A percentile compares a stretch with the other conserved stretches of the same genome.
Evolutionary conservation across 2,888 invertebrate species (phyloP).

Genomic region (Globia sparganii): DNA sequence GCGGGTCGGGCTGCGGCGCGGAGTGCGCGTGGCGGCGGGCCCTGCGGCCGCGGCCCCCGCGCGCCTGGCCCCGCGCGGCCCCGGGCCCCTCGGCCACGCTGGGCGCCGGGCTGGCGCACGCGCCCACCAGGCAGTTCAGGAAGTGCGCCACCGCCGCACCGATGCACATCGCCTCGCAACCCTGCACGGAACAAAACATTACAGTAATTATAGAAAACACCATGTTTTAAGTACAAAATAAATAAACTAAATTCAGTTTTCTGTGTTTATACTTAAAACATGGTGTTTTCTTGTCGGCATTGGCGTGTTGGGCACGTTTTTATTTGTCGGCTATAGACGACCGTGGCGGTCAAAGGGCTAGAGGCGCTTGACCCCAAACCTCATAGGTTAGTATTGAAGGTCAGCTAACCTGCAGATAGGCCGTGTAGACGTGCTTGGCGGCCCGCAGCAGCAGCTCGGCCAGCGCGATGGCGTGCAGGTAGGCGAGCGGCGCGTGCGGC

Average conservation of each 20-base stretch:
- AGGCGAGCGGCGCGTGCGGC: constrained; percentile 95
- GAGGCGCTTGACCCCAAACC: no score
- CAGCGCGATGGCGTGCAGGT: constrained; percentile 96
- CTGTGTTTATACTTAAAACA: no score
- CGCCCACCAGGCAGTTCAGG: constrained; percentile 97
- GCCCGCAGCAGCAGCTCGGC: constrained; percentile 97
- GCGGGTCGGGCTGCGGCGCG: constrained; percentile 70
- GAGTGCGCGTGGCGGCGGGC: constrained; percentile 82
- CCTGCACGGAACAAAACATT: constrained; percentile 80
- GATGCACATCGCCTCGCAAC: constrained; percentile 97
- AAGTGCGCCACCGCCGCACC: constrained; percentile 98
- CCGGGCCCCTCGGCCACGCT: constrained; percentile 79
- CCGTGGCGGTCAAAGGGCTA: no score
- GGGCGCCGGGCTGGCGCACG: constrained; percentile 91
- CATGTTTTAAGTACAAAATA: no score
- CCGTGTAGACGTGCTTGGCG: constrained; percentile 98
- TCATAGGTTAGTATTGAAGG: no score
- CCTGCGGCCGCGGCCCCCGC: constrained; percentile 60
- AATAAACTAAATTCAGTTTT: no score
- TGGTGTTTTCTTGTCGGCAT: no score
- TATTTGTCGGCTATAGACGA: no score
- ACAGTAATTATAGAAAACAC: no score
- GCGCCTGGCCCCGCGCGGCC: constrained; percentile 75
- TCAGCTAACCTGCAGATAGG: constrained; percentile 43
- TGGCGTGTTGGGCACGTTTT: no score